Conservation (phyloP, 2,888 invertebrate genomes). For the Pediacus dermestoides region DNA sequence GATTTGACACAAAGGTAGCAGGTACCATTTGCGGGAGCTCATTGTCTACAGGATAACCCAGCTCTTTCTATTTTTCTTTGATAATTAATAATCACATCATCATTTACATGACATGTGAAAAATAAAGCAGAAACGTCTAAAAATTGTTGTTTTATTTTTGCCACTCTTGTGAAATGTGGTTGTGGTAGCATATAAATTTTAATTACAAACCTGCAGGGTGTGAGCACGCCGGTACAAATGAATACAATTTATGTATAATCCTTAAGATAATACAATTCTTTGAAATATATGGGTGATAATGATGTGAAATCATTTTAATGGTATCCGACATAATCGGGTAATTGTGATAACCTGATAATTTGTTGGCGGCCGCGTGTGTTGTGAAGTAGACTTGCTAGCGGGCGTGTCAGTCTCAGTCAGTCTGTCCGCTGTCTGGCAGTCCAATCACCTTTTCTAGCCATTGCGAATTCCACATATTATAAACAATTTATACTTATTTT, state of each 20-base stretch:
- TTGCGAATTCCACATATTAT: constrained; percentile 21
- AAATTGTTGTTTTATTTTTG: no score
- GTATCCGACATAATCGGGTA: constrained; percentile 34
- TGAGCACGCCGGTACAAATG: not conserved
- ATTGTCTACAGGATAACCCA: no score
- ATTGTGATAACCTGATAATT: constrained; percentile 37
- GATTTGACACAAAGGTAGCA: no score
- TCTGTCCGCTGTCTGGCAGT: constrained; percentile 31
- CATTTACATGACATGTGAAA: no score
- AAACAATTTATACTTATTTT: no score
- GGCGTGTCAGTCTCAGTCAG: constrained; percentile 29
- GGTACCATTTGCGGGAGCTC: no score
- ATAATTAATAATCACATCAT: no score
- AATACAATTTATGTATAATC: not conserved
- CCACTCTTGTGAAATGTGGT: no score
- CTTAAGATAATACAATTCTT: constrained; percentile 12
- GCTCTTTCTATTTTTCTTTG: no score
- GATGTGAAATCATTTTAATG: constrained; percentile 30
- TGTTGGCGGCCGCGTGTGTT: constrained; percentile 29
- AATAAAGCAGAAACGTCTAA: no score
- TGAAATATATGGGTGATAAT: constrained; percentile 24
- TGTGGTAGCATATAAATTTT: not conserved
- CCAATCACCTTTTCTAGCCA: constrained; percentile 26
- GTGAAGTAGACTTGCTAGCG: constrained; percentile 29
- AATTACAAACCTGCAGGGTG: not conserved